These are phyloP conservation scores for Branchinecta sandiegonensis DNA, from an alignment of 2,888 invertebrate genomes.

Conservation along the genomic window DNA sequence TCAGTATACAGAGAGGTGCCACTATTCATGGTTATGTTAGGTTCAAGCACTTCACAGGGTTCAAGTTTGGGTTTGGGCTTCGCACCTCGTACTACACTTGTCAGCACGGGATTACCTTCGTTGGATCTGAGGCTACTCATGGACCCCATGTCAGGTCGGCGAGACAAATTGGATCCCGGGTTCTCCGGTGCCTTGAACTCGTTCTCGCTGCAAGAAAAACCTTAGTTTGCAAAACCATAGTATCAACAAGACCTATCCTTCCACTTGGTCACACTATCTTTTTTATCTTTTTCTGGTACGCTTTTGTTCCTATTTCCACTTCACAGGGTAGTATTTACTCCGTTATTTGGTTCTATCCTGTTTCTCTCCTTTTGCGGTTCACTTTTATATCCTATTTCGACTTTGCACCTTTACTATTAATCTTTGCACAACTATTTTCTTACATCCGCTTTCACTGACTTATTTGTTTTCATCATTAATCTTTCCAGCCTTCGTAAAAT, in stretches of 20 bases:
- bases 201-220: neutral
- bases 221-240: neutral
- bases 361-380: too few relatives aligned
- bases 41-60: slow-evolving; percentile 11
- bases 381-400: too few relatives aligned
- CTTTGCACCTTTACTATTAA: too few relatives aligned
- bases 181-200: slow-evolving; percentile 9
- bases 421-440: too few relatives aligned
- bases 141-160: slow-evolving; percentile 3
- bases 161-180: neutral
- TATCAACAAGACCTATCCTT: neutral
- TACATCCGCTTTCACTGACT: too few relatives aligned
- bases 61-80: neutral
- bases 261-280: too few relatives aligned
- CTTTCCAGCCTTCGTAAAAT: too few relatives aligned
- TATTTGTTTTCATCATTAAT: too few relatives aligned
- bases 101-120: slow-evolving; percentile 22
- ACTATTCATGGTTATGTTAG: slow-evolving; percentile 10
- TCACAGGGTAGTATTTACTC: too few relatives aligned
- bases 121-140: slow-evolving; percentile 12
- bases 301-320: too few relatives aligned
- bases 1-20: slow-evolving; percentile 35
- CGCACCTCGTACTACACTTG: slow-evolving; percentile 23
- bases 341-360: too few relatives aligned
- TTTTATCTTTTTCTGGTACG: too few relatives aligned